phyloP scores from a whole-genome alignment of 2,797 vertebrate species.

The Vireo griseus region DNA sequence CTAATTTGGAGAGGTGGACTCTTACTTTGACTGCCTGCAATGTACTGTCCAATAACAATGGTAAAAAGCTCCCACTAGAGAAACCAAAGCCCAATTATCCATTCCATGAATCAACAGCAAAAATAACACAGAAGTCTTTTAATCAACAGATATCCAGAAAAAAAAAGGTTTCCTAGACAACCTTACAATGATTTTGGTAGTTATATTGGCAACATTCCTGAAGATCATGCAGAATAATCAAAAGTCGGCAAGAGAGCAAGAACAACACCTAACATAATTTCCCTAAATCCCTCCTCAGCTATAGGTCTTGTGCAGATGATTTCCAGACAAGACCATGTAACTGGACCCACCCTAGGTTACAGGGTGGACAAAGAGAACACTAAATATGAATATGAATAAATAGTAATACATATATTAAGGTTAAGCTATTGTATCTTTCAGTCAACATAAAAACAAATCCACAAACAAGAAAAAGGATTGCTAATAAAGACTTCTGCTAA shows the following conservation, averaged over 20 bases:
- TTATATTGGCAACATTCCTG: slow-evolving; percentile 7
- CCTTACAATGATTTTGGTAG: not conserved
- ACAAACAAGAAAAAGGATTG: not conserved
- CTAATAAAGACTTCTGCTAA: not conserved
- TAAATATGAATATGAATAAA: not conserved
- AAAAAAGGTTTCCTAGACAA: slow-evolving; percentile 33
- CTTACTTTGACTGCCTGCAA: not conserved
- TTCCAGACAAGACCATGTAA: not conserved
- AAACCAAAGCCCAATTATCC: slow-evolving; percentile 1
- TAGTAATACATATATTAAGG: not conserved
- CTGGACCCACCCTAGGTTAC: not conserved
- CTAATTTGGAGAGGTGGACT: not conserved
- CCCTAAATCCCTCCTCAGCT: not conserved
- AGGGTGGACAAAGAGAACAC: not conserved
- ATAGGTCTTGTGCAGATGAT: not conserved
- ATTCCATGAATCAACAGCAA: slow-evolving; percentile 11
- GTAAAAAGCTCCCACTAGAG: not conserved
- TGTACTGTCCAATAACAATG: not conserved
- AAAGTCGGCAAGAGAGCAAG: not conserved
- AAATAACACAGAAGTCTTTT: slow-evolving; percentile 10
- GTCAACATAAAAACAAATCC: not conserved
- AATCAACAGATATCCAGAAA: slow-evolving; percentile 2
- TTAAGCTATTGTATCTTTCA: not conserved
- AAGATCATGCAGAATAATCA: slow-evolving; percentile 37
- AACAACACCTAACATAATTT: slow-evolving; percentile 25